Conservation (phyloP, 1,140 invertebrate genomes). For the Luehdorfia chinensis region DNA sequence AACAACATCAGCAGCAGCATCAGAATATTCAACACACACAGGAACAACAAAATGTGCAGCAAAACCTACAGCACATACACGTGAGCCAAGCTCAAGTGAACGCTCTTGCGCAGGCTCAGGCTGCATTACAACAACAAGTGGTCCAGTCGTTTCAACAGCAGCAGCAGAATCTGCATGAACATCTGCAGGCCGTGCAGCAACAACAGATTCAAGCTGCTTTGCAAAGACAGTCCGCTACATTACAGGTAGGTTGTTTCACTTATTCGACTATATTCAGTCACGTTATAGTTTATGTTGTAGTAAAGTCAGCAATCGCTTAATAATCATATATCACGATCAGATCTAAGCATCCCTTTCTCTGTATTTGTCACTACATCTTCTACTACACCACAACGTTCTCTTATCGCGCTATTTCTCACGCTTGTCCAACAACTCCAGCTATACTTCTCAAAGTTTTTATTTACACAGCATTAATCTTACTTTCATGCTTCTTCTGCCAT, state of each 20-base stretch:
- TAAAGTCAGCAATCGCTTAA: too few relatives aligned
- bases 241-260: conserved; percentile 57
- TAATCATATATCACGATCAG: too few relatives aligned
- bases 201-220: conserved; percentile 70
- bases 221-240: conserved; percentile 62
- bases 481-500: too few relatives aligned
- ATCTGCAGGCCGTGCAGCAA: conserved; percentile 64
- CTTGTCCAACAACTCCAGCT: too few relatives aligned
- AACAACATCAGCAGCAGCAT: conserved; percentile 65
- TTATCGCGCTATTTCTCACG: too few relatives aligned
- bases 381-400: too few relatives aligned
- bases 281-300: too few relatives aligned
- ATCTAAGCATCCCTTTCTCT: too few relatives aligned
- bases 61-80: conserved; percentile 57
- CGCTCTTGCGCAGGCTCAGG: conserved; percentile 61
- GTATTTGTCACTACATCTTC: too few relatives aligned
- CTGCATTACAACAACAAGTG: conserved; percentile 63
- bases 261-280: too few relatives aligned
- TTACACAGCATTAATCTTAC: too few relatives aligned
- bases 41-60: conserved; percentile 56
- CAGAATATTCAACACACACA: conserved; percentile 77
- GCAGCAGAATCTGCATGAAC: conserved; percentile 59
- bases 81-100: conserved; percentile 65
- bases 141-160: conserved; percentile 65
- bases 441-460: too few relatives aligned